These are phyloP conservation scores for Dendroctonus valens DNA, from an alignment of 1,140 invertebrate genomes.

Conservation along the genomic window DNA sequence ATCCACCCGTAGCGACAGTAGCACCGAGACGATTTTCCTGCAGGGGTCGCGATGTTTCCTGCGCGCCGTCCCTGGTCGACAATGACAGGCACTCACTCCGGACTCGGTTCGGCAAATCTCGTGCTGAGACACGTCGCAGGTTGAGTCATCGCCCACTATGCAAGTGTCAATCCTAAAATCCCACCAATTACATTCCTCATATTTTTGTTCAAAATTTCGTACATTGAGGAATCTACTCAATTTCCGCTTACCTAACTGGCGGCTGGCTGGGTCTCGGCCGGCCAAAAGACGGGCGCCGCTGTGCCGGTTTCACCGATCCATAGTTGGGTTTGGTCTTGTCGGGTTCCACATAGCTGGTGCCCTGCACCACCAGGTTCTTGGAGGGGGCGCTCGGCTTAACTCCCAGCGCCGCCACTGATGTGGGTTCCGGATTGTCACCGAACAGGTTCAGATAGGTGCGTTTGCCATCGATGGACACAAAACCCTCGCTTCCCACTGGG, in stretches of 20 bases:
- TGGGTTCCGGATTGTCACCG: slow-evolving; percentile 52
- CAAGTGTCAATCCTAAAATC: slow-evolving; percentile 81
- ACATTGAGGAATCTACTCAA: no score
- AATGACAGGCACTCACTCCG: slow-evolving; percentile 90
- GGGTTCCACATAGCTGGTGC: slow-evolving; percentile 55
- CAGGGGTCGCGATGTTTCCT: slow-evolving; percentile 76
- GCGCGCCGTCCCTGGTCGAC: slow-evolving; percentile 78
- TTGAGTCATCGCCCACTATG: slow-evolving; percentile 90
- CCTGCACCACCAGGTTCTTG: slow-evolving; percentile 52
- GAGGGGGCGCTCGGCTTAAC: slow-evolving; percentile 46
- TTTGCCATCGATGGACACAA: slow-evolving; percentile 90
- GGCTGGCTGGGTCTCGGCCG: slow-evolving; percentile 59
- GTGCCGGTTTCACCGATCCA: slow-evolving; percentile 47
- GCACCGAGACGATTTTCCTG: slow-evolving; percentile 74
- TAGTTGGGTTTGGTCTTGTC: slow-evolving; percentile 44
- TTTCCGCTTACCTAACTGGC: slow-evolving; percentile 57
- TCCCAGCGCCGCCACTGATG: slow-evolving; percentile 37
- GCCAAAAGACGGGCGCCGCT: slow-evolving; percentile 54
- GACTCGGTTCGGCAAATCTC: slow-evolving; percentile 84
- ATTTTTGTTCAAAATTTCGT: no score
- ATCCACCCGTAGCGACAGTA: slow-evolving; percentile 79
- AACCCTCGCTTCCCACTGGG: slow-evolving; percentile 74
- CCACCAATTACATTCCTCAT: no score
- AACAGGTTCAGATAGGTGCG: slow-evolving; percentile 84
- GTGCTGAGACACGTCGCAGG: slow-evolving; percentile 82